These are phyloP conservation scores for Felis catus DNA, from an alignment of 2,113 vertebrate genomes.

Conservation along the genomic window F.catus_Fca126_mat1.0 CM031414.1:37008001-37008500, in stretches of 20 bases:
- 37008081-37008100: background rate
- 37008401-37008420: background rate
- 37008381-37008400: background rate
- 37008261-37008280: background rate
- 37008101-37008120: background rate
- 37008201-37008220: background rate
- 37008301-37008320: background rate
- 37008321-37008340: background rate
- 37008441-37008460: constrained; percentile 38
- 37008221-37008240: background rate
- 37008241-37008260: background rate
- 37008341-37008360: background rate
- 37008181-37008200: background rate
- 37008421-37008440: background rate
- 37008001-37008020: background rate
- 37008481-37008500: background rate
- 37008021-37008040: background rate
- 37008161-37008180: background rate
- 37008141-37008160: background rate
- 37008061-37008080: background rate
- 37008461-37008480: background rate
- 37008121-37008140: background rate
- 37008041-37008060: background rate
- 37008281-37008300: background rate
- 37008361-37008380: background rate